phyloP scores from a whole-genome alignment of 2,113 vertebrate genomes.

The Prunella himalayana region DNA sequence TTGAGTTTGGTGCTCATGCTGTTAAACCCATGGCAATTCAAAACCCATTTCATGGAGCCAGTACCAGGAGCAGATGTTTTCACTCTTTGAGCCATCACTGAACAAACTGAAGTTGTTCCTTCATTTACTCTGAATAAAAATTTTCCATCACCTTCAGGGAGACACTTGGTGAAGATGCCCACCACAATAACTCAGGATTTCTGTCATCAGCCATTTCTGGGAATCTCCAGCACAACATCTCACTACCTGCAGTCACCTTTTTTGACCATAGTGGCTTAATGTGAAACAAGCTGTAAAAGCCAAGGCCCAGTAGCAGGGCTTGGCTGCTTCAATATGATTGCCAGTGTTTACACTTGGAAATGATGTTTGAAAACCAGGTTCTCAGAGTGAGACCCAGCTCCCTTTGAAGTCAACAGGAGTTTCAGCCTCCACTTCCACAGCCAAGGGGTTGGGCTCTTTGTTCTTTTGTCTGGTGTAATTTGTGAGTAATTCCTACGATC shows the following conservation, averaged over 20 bases:
- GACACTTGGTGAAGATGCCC: neutral
- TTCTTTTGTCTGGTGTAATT: constrained; percentile 24
- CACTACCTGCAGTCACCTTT: neutral
- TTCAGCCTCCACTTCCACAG: constrained; percentile 10
- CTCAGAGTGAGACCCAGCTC: neutral
- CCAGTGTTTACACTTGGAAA: neutral
- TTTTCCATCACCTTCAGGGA: neutral
- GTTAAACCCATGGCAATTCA: neutral
- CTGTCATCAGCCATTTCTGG: neutral
- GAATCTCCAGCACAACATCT: neutral
- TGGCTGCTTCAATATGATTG: neutral
- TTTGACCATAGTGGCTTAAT: neutral
- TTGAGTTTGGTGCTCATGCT: neutral
- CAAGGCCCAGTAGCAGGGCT: neutral
- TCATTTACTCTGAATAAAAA: neutral
- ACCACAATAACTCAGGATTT: neutral
- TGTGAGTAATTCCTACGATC: neutral
- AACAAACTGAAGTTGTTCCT: neutral
- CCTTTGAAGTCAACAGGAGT: constrained; percentile 24
- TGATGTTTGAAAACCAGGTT: neutral
- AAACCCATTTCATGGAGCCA: neutral
- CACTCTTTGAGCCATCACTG: neutral
- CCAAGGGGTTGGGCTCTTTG: constrained; percentile 17
- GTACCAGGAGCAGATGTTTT: neutral
- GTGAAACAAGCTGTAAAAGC: neutral